These are phyloP conservation scores for Leptoclinus maculatus DNA, from an alignment of 2,797 vertebrate genomes.

Conservation along the genomic window DNA sequence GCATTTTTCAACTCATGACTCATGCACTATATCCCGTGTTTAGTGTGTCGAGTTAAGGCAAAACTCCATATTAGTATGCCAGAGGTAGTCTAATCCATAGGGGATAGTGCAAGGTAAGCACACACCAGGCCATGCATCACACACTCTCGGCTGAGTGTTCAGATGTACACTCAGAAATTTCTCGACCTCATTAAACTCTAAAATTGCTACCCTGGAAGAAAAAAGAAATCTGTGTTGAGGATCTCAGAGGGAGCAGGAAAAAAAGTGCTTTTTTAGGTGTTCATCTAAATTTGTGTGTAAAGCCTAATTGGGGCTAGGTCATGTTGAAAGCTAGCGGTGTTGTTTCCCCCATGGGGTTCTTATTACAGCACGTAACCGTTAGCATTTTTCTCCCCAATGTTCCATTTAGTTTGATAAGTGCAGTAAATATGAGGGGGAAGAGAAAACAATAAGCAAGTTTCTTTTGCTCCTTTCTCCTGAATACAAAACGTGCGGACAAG, in stretches of 20 bases:
- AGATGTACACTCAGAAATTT: conserved; percentile 32
- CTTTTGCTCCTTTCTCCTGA: background rate
- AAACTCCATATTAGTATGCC: conserved; percentile 17
- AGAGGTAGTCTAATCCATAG: conserved; percentile 24
- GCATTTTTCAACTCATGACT: background rate
- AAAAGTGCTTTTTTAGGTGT: conserved; percentile 15
- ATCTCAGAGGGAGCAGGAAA: conserved; percentile 1
- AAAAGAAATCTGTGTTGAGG: background rate
- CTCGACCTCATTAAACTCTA: conserved; percentile 37
- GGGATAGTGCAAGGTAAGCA: conserved; percentile 51
- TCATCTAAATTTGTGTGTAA: conserved; percentile 27
- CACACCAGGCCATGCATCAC: conserved; percentile 16
- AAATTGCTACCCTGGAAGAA: background rate
- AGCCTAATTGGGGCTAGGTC: conserved; percentile 43
- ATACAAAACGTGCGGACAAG: conserved; percentile 15
- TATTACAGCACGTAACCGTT: conserved; percentile 43
- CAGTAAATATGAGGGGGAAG: conserved; percentile 32
- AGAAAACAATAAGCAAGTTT: background rate
- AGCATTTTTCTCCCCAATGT: conserved; percentile 40
- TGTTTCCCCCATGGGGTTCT: conserved; percentile 33
- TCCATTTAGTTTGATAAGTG: conserved; percentile 36
- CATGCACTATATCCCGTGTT: background rate
- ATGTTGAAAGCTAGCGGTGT: conserved; percentile 22
- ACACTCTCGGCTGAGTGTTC: conserved; percentile 1
- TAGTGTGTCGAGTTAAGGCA: conserved; percentile 2